Evolutionary conservation across 37 sponge, comb jelly and placozoan species (phyloP).

Genomic region (Beroe ovata): DNA sequence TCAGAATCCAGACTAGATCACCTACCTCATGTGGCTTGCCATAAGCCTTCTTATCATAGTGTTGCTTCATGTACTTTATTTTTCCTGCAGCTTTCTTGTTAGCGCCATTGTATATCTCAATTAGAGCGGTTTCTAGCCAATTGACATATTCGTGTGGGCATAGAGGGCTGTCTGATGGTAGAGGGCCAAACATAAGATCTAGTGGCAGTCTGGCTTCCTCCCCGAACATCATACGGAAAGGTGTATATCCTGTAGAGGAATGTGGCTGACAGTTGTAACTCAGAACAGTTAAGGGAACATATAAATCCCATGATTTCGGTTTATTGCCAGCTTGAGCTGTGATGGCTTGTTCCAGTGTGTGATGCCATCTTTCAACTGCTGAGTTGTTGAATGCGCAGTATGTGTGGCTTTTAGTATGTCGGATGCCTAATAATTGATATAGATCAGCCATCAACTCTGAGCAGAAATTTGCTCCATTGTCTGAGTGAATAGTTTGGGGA

Average conservation of each 20-base stretch:
- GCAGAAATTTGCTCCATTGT: not conserved
- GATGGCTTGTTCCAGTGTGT: not conserved
- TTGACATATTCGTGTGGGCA: not conserved
- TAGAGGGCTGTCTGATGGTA: not conserved
- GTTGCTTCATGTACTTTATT: not conserved
- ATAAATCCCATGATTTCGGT: not conserved
- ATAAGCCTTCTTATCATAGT: not conserved
- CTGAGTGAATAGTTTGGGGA: not conserved
- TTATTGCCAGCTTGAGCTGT: not conserved
- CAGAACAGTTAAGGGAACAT: not conserved
- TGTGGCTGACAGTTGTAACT: constrained; percentile 58
- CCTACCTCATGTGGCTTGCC: not conserved
- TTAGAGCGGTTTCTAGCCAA: not conserved
- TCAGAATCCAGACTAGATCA: not conserved
- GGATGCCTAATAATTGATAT: not conserved
- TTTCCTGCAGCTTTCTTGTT: not conserved
- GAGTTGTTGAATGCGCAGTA: not conserved
- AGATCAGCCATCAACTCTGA: not conserved
- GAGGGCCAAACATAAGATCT: constrained; percentile 64
- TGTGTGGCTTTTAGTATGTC: not conserved
- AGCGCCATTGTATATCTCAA: not conserved
- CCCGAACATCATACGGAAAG: constrained; percentile 67
- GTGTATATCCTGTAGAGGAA: constrained; percentile 53
- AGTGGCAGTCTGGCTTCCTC: constrained; percentile 61
- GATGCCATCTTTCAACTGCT: constrained; percentile 1